A percentile compares a stretch with the other conserved stretches of the same genome.
These are phyloP conservation scores for Pomacea canaliculata DNA, from an alignment of 2,888 invertebrate species.

Conservation along the genomic window DNA sequence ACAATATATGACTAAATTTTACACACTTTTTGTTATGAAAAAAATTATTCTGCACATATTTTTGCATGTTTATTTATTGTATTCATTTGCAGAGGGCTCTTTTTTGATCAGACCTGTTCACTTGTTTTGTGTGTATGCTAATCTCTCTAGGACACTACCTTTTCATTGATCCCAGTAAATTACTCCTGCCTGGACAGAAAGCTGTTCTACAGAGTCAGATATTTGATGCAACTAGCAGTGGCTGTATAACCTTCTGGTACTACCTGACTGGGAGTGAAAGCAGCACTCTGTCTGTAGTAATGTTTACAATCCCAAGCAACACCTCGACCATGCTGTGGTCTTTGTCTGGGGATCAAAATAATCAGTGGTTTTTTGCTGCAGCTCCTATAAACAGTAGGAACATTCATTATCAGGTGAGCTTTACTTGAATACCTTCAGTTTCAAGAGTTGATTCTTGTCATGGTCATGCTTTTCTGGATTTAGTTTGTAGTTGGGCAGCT, in stretches of 20 bases:
- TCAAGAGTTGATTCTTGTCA: no score
- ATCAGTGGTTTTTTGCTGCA: constrained; percentile 53
- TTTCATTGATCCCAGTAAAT: constrained; percentile 75
- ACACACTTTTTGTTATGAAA: no score
- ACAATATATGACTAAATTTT: no score
- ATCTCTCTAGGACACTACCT: constrained; percentile 70
- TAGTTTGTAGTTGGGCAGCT: no score
- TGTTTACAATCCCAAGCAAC: constrained; percentile 38
- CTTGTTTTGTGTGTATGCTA: neutral
- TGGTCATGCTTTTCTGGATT: neutral
- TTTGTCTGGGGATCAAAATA: constrained; percentile 47
- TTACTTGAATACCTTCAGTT: neutral
- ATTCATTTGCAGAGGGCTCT: no score
- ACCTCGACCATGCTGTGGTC: constrained; percentile 43
- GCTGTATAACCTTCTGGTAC: constrained; percentile 53
- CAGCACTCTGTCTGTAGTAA: constrained; percentile 54
- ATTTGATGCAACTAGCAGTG: constrained; percentile 23
- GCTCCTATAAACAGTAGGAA: constrained; percentile 30
- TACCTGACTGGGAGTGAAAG: constrained; percentile 25
- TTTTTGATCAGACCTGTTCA: no score
- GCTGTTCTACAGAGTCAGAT: constrained; percentile 35
- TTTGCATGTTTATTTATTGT: no score
- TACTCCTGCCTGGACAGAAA: constrained; percentile 72
- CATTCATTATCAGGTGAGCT: constrained; percentile 12
- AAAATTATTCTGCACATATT: no score